These are phyloP conservation scores for Polyploca ridens DNA, from an alignment of 2,888 invertebrate species.

Conservation along the genomic window DNA sequence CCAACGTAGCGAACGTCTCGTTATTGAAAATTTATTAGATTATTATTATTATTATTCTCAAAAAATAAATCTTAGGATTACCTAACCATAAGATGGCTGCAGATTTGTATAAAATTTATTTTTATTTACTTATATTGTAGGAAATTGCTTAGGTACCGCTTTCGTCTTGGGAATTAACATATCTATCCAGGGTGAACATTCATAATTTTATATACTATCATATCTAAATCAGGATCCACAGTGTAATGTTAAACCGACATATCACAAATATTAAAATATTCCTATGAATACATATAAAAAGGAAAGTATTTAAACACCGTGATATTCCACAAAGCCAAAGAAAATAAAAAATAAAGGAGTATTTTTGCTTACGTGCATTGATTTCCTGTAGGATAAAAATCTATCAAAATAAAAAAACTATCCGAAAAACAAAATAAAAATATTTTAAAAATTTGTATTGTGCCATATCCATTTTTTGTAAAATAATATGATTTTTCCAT, in stretches of 20 bases:
- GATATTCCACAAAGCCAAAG: conserved; percentile 83
- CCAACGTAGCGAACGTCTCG: conserved; percentile 83
- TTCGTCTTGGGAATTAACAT: conserved; percentile 67
- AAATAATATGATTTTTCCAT: conserved; percentile 26
- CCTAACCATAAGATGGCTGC: conserved; percentile 82
- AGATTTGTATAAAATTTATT: conserved; percentile 78
- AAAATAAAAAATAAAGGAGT: conserved; percentile 64
- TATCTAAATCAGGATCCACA: conserved; percentile 40
- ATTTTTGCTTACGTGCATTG: conserved; percentile 67
- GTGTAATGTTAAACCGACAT: conserved; percentile 59
- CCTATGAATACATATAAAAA: conserved; percentile 51
- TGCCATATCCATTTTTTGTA: conserved; percentile 58
- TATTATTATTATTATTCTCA: conserved; percentile 78
- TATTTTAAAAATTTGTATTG: conserved; percentile 36
- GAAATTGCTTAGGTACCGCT: conserved; percentile 74
- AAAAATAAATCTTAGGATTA: conserved; percentile 68
- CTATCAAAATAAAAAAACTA: conserved; percentile 16
- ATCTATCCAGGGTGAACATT: conserved; percentile 73
- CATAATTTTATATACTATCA: conserved; percentile 50
- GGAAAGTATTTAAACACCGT: conserved; percentile 76
- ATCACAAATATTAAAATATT: conserved; percentile 69
- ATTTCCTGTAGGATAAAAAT: conserved; percentile 59
- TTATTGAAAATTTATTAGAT: conserved; percentile 84
- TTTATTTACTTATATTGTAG: conserved; percentile 81
- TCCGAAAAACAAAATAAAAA: conserved; percentile 18